Percentiles rank a stretch among this genome's conserved stretches.
Conservation (phyloP, 2,888 invertebrate genomes). For the Cheilosia pagana region DNA sequence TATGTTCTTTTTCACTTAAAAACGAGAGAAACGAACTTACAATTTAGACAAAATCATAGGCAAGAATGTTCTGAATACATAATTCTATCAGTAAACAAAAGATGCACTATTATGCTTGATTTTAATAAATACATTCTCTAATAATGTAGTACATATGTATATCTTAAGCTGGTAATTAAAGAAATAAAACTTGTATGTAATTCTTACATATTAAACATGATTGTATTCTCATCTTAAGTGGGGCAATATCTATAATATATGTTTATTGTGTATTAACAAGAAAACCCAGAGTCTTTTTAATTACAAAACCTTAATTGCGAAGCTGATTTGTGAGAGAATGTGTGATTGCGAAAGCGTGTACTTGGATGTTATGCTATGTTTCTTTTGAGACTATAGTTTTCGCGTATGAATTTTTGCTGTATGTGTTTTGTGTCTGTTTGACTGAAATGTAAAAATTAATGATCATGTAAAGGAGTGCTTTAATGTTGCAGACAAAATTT, state of each 20-base stretch:
- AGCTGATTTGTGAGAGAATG: background rate
- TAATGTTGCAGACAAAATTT: too few relatives aligned
- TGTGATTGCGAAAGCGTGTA: background rate
- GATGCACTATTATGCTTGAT: conserved; percentile 27
- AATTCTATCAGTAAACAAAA: conserved; percentile 30
- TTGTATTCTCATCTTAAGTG: conserved; percentile 59
- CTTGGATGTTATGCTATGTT: background rate
- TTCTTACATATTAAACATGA: conserved; percentile 35
- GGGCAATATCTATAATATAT: conserved; percentile 59
- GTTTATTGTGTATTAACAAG: conserved; percentile 63
- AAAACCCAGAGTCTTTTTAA: conserved; percentile 49
- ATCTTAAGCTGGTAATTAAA: conserved; percentile 37
- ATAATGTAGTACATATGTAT: conserved; percentile 37
- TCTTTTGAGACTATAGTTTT: too few relatives aligned
- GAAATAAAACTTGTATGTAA: conserved; percentile 40
- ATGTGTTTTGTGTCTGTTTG: too few relatives aligned
- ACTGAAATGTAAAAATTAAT: too few relatives aligned
- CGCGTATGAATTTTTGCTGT: too few relatives aligned
- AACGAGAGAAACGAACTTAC: conserved; percentile 4
- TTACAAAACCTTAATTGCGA: background rate
- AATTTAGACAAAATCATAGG: conserved; percentile 48
- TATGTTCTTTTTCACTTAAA: conserved; percentile 10
- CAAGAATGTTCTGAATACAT: conserved; percentile 32
- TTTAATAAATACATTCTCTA: conserved; percentile 45
- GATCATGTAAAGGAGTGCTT: too few relatives aligned